phyloP scores from a whole-genome alignment of 2,888 invertebrate species.

The Drosophila paramelanica region DNA sequence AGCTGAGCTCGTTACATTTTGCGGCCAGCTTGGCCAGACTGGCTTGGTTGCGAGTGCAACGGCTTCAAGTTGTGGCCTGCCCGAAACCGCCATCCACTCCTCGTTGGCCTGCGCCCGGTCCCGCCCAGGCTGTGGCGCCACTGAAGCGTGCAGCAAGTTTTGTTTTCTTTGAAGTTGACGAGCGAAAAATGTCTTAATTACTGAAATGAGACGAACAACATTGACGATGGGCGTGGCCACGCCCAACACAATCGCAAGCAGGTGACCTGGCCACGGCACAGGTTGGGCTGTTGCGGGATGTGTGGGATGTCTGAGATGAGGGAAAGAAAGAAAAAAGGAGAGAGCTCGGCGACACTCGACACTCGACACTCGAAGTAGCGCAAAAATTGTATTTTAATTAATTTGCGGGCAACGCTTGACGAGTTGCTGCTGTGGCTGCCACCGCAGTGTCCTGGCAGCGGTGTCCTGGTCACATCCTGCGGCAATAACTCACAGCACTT shows the following conservation, averaged over 20 bases:
- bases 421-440: constrained; percentile 6
- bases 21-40: not conserved
- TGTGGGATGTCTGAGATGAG: too few species aligned
- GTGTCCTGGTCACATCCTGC: constrained; percentile 72
- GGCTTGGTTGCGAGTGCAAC: not conserved
- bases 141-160: constrained; percentile 40
- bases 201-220: constrained; percentile 46
- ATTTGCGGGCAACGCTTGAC: constrained; percentile 56
- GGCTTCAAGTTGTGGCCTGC: too few species aligned
- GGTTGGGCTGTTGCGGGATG: not conserved
- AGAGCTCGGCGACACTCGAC: not conserved
- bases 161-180: constrained; percentile 66
- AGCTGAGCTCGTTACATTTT: not conserved
- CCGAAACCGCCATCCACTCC: too few species aligned
- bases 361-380: constrained; percentile 17
- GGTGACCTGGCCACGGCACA: not conserved
- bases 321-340: not conserved
- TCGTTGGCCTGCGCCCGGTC: too few species aligned
- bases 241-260: too few species aligned
- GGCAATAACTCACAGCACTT: constrained; percentile 80
- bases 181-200: constrained; percentile 73
- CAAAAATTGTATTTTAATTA: constrained; percentile 60
- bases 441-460: constrained; percentile 5
- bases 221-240: constrained; percentile 7
- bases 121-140: not conserved